Evolutionary conservation across 2,888 invertebrate genomes (phyloP), one percentile per base, ranked within the genome.

Genomic region (Phyto melanocephala): DNA sequence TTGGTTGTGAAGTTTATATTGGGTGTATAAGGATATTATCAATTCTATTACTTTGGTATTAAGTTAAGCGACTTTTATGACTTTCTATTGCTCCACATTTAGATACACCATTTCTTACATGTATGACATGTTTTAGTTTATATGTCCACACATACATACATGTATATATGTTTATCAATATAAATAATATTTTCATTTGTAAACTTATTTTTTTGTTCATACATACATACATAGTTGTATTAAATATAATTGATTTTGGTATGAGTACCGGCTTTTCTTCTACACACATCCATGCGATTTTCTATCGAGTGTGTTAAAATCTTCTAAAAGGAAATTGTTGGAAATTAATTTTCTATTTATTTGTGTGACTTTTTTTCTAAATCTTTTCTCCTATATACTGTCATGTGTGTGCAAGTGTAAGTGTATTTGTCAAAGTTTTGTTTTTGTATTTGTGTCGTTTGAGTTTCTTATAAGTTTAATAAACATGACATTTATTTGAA

Each of bases 11-110:
- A 56, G 13, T 78, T 70, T 74, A 50, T 75, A 70, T 82, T 75
- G 65, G 58, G 54, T 71, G 78, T 75, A 74, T 47, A 70, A 78
- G 78, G 60, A 79, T 75, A 79, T 75, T 71, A 79, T 75, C 75
- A 78, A 78, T 81, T 77, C 74, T 80, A 83, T 83, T 83, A 70
- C 72, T 70, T 65, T 84, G 76, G 79, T 75, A 84, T 85, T 84
- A 82, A 84, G 65, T 82, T 84, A 85, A 85, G 78, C 75, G 81
- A 85, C 81, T 82, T 85, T 84, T 80, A 80, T 83, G 81, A 78
- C 81, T 81, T 81, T 81, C 78, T 78, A 78, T 78, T 78, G 81
- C 52, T 70, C 50, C 58, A 60, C 20, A 77, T 67, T 60, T 45
- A 65, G 15, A 13, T 15, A 60, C 22, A 62, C 52, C 63, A 45